Conservation (phyloP, 2,888 invertebrate species). For the Plemyria rubiginata region DNA sequence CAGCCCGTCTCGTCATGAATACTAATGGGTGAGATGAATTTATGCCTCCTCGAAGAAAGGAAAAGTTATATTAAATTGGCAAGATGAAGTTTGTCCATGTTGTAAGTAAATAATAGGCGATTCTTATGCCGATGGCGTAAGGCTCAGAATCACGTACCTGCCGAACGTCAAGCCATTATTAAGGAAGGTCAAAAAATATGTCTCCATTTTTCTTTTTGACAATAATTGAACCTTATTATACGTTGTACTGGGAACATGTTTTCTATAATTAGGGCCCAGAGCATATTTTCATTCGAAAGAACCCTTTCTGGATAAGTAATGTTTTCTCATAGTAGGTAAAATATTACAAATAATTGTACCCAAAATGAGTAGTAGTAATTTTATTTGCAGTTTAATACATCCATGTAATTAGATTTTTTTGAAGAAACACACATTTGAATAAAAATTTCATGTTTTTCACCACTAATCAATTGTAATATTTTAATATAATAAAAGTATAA, state of each 20-base stretch:
- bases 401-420: too few species aligned
- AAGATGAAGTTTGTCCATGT: constrained; percentile 12
- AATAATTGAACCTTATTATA: background rate
- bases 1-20: constrained; percentile 22
- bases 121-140: constrained; percentile 23
- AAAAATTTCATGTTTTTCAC: too few species aligned
- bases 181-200: background rate
- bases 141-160: background rate
- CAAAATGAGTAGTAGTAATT: too few species aligned
- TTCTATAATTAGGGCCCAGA: background rate
- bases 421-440: too few species aligned
- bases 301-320: too few species aligned
- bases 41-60: constrained; percentile 26
- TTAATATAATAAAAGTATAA: too few species aligned
- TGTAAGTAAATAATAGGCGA: constrained; percentile 14
- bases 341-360: background rate
- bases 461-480: too few species aligned
- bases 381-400: too few species aligned
- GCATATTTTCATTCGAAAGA: too few species aligned
- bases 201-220: background rate
- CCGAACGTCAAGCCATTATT: background rate
- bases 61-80: constrained; percentile 31
- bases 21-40: constrained; percentile 24
- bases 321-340: background rate
- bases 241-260: background rate